Conservation (phyloP, 2,888 invertebrate genomes). For the Pilophorus perplexus region DNA sequence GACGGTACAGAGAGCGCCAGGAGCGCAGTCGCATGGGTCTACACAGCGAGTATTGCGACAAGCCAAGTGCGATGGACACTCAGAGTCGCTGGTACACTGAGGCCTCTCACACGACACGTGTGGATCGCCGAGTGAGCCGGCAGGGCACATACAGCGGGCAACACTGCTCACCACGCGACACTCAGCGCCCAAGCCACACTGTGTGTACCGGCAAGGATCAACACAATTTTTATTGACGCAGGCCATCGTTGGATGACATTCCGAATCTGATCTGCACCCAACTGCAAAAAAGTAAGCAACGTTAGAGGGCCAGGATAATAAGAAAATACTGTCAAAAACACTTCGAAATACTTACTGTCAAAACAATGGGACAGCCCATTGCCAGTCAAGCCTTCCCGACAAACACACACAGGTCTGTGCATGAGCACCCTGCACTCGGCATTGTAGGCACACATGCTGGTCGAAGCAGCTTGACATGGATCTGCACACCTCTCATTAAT, state of each 20-base stretch:
- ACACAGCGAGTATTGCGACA: slow-evolving; percentile 76
- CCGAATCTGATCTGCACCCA: slow-evolving; percentile 80
- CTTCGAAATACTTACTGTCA: slow-evolving; percentile 59
- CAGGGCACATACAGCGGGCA: slow-evolving; percentile 74
- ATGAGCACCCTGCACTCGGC: slow-evolving; percentile 74
- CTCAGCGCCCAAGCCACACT: slow-evolving; percentile 76
- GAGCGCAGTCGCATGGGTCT: slow-evolving; percentile 82
- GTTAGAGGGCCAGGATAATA: neutral
- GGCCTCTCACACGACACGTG: slow-evolving; percentile 72
- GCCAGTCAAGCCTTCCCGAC: slow-evolving; percentile 78
- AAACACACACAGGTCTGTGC: slow-evolving; percentile 79
- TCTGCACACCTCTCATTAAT: slow-evolving; percentile 70
- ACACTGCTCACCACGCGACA: slow-evolving; percentile 65
- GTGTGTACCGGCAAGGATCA: slow-evolving; percentile 74
- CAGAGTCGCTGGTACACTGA: slow-evolving; percentile 71
- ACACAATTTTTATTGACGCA: slow-evolving; percentile 79
- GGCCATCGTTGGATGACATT: slow-evolving; percentile 77
- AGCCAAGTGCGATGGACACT: slow-evolving; percentile 75
- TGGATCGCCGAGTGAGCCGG: slow-evolving; percentile 75
- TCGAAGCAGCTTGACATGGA: slow-evolving; percentile 65
- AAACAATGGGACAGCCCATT: slow-evolving; percentile 76
- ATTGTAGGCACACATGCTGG: slow-evolving; percentile 70
- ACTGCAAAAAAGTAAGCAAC: slow-evolving; percentile 56
- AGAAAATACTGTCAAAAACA: neutral
- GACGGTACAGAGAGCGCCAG: slow-evolving; percentile 71